Conservation (phyloP, 1,140 invertebrate species). For the Euura saliciscinereae region DNA sequence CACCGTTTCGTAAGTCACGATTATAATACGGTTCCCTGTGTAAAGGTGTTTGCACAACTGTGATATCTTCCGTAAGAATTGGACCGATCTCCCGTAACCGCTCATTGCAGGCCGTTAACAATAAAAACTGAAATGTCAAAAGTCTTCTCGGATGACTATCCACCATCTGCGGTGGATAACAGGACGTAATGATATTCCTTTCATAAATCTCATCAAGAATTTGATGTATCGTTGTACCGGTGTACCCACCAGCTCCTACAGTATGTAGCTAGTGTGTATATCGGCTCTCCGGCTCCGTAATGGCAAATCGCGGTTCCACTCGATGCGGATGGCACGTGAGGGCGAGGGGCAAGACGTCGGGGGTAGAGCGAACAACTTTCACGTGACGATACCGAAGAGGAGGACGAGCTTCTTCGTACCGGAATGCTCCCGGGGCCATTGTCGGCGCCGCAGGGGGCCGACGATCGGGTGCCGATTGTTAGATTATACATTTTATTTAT, state of each 20-base stretch:
- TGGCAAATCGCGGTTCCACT: neutral
- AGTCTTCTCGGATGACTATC: neutral
- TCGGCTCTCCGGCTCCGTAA: neutral
- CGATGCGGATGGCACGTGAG: slow-evolving; percentile 6
- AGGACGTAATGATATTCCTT: neutral
- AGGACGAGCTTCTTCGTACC: slow-evolving; percentile 39
- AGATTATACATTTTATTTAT: neutral
- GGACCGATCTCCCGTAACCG: too few species aligned
- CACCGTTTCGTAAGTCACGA: too few species aligned
- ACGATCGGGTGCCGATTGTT: neutral
- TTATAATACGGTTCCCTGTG: too few species aligned
- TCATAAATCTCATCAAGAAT: neutral
- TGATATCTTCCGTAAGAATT: too few species aligned
- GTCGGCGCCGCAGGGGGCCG: slow-evolving; percentile 22
- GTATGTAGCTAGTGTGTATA: neutral
- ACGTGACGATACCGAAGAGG: slow-evolving; percentile 34
- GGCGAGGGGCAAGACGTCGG: neutral
- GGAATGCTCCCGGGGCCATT: slow-evolving; percentile 33
- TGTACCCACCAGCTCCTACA: too few species aligned
- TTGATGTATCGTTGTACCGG: neutral
- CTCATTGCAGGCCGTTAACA: too few species aligned
- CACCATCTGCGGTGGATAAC: neutral
- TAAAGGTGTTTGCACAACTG: too few species aligned
- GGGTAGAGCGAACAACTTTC: slow-evolving; percentile 42
- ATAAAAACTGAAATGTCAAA: neutral